Evolutionary conservation across 2,797 vertebrate genomes (phyloP).

Genomic region (Lagodon rhomboides): DNA sequence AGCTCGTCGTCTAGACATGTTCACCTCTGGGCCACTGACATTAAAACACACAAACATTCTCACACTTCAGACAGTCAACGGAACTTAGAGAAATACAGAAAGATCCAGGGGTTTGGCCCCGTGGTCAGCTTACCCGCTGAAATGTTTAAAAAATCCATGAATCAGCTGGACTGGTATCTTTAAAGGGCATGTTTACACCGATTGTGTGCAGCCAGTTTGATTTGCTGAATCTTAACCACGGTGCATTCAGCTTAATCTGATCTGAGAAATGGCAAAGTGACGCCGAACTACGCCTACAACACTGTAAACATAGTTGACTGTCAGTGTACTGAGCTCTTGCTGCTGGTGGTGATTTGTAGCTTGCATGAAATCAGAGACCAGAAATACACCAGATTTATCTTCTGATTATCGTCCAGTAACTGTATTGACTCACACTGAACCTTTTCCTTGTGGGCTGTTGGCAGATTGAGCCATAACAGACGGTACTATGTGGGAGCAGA

Average conservation of each 20-base stretch:
- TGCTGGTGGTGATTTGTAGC: not conserved
- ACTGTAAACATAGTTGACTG: not conserved
- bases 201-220: not conserved
- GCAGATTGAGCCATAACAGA: slow-evolving; percentile 4
- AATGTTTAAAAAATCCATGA: not conserved
- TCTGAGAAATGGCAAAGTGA: not conserved
- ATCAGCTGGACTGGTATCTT: not conserved
- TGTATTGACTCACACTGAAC: not conserved
- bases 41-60: slow-evolving; percentile 33
- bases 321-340: not conserved
- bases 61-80: not conserved
- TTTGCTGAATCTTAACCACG: not conserved
- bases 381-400: not conserved
- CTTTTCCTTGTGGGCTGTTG: not conserved
- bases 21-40: slow-evolving; percentile 37
- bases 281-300: not conserved
- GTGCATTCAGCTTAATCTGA: not conserved
- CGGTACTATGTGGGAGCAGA: not conserved
- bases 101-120: not conserved
- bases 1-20: slow-evolving; percentile 39
- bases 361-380: not conserved
- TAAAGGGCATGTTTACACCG: not conserved
- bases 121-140: no score
- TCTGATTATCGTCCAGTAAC: not conserved
- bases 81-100: not conserved